These are phyloP conservation scores for Popillia japonica DNA, from an alignment of 1,140 invertebrate species.

Conservation along the genomic window DNA sequence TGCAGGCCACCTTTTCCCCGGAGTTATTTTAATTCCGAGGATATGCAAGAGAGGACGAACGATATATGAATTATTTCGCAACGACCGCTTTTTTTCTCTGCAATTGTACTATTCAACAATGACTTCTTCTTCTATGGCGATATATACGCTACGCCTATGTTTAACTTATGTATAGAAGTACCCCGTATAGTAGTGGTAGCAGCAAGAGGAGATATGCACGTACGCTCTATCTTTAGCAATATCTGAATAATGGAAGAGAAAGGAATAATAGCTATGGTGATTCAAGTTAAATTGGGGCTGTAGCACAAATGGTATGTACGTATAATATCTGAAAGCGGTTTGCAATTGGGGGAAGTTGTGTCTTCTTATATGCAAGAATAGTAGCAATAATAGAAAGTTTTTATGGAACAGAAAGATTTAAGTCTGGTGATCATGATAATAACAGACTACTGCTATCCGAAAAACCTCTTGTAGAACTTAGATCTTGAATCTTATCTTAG, in stretches of 20 bases:
- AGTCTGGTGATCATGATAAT: too few relatives aligned
- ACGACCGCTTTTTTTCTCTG: not conserved
- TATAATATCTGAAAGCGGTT: too few relatives aligned
- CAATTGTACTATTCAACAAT: constrained; percentile 32
- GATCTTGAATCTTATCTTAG: too few relatives aligned
- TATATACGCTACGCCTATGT: not conserved
- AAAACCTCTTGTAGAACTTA: too few relatives aligned
- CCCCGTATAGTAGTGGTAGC: not conserved
- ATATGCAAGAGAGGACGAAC: not conserved
- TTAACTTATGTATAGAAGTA: constrained; percentile 20
- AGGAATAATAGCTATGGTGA: not conserved
- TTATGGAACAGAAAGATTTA: too few relatives aligned
- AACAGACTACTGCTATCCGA: too few relatives aligned
- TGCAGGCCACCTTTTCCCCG: constrained; percentile 29
- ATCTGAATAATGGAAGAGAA: not conserved
- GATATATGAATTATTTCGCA: constrained; percentile 21
- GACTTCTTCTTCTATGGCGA: not conserved
- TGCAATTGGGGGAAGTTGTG: too few relatives aligned
- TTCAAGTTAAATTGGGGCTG: too few relatives aligned
- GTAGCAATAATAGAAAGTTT: too few relatives aligned
- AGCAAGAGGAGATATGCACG: not conserved
- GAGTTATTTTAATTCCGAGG: constrained; percentile 34
- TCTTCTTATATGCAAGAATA: too few relatives aligned
- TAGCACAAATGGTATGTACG: too few relatives aligned
- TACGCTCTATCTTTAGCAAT: not conserved